Percentiles rank a stretch among this genome's conserved stretches.
These are phyloP conservation scores for Tachina grossa DNA, from an alignment of 2,888 invertebrate species.

Conservation along the genomic window DNA sequence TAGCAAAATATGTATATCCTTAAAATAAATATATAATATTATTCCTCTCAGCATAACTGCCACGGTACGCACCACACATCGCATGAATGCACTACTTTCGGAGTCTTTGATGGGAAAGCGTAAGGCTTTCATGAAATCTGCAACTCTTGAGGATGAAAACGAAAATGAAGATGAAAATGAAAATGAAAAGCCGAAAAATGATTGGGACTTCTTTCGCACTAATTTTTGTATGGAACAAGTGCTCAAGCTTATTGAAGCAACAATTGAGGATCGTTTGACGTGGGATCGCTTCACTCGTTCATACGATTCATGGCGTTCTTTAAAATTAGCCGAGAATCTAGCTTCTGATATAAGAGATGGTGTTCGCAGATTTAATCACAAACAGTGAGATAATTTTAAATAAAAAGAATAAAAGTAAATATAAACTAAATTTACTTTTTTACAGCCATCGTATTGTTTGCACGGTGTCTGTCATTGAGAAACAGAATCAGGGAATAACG, in stretches of 20 bases:
- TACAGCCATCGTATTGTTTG: conserved; percentile 82
- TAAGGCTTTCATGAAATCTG: conserved; percentile 74
- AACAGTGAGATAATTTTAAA: conserved; percentile 74
- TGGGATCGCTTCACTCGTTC: conserved; percentile 82
- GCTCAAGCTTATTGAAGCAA: conserved; percentile 79
- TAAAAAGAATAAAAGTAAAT: background rate
- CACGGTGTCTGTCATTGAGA: conserved; percentile 81
- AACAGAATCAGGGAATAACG: conserved; percentile 81
- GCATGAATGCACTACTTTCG: conserved; percentile 82
- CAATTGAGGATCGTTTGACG: conserved; percentile 80
- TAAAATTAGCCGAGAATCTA: conserved; percentile 80
- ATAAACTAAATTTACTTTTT: background rate
- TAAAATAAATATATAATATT: background rate
- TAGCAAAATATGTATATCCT: background rate
- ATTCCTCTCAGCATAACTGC: conserved; percentile 80
- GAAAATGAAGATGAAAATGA: conserved; percentile 67
- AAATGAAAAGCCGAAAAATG: conserved; percentile 76
- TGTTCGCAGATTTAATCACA: conserved; percentile 79
- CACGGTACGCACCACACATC: conserved; percentile 82
- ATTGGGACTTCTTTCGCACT: conserved; percentile 79
- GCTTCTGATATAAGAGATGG: conserved; percentile 80
- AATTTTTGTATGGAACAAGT: conserved; percentile 82
- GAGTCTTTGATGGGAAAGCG: conserved; percentile 80
- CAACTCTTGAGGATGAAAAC: conserved; percentile 70
- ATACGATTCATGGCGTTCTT: conserved; percentile 82